Evolutionary conservation across 1,140 invertebrate genomes (phyloP), one percentile per base, ranked within the genome.

Genomic region (Drosophila athabasca): DNA sequence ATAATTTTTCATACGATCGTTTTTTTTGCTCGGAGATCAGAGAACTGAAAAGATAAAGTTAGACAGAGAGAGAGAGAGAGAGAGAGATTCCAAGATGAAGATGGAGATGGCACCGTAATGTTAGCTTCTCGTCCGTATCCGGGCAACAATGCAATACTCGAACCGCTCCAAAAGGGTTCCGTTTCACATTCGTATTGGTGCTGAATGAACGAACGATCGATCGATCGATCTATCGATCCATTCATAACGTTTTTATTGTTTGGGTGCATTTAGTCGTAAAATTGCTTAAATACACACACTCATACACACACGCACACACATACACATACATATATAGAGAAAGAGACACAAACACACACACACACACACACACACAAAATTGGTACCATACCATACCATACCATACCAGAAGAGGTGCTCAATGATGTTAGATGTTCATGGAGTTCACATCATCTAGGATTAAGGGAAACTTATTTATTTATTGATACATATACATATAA

Each of bases 121-220:
- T 60, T 64, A 75, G 54, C 57, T 68, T 55, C 58, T 70, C 54
- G 52, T 71, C 61, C 48, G 48, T 59, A 54, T 67, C 76, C 87
- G 87, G 87, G 87, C 87, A 80, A 66, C 68, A 78, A 66, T 79
- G 87, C 87, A 90, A 90, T 90, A 90, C 81, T 72, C 76, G 49
- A 79, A 55, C 50, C 26, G 57, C 43, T 26, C 48, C 66, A 51
- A 50, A 69, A 69, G 45, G 22, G 57, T 53, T 48, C 52, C 51
- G 46, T 39, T 61, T 51, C 22, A 75, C 62, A 67, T 52, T 77
- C 76, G 60, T 57, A 66, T 48, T 62, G 80, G 80, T 84, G 80
- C 80, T 84, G 72, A 67, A 78, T 43, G 55, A 52, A 45, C 13
- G 35, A 35, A 35, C 31, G 8, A 3, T 3, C 9, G 31, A 13